These are phyloP conservation scores for Drosophila bipectinata DNA, from an alignment of 1,140 invertebrate genomes.

Conservation along the genomic window DNA sequence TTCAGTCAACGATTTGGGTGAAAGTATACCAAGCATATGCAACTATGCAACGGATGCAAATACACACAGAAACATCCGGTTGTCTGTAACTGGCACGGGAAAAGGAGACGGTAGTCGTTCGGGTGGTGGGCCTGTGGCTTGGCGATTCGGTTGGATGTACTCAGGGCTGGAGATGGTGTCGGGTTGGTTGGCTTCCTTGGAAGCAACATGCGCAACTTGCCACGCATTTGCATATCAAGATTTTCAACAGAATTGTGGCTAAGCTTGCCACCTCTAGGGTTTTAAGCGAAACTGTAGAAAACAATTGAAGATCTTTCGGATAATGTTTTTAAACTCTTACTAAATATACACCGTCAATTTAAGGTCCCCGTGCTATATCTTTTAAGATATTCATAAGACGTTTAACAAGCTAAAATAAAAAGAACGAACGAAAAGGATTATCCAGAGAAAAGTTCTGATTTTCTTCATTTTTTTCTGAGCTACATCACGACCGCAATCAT, in stretches of 20 bases:
- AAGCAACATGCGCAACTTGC: slow-evolving; percentile 20
- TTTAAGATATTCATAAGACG: no score
- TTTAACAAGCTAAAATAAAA: neutral
- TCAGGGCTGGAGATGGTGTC: neutral
- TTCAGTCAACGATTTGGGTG: slow-evolving; percentile 29
- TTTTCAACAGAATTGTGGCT: slow-evolving; percentile 21
- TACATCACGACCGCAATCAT: slow-evolving; percentile 15
- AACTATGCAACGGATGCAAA: slow-evolving; percentile 36
- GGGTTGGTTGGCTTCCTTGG: neutral
- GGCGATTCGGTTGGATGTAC: slow-evolving; percentile 8
- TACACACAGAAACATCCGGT: slow-evolving; percentile 24
- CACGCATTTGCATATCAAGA: slow-evolving; percentile 54
- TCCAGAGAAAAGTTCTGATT: neutral
- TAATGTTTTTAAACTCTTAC: neutral
- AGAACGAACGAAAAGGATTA: neutral
- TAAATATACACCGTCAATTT: neutral
- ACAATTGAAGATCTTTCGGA: slow-evolving; percentile 6
- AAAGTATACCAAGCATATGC: slow-evolving; percentile 41
- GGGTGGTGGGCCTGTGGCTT: slow-evolving; percentile 6
- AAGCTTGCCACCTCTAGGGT: neutral
- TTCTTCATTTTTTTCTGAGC: neutral
- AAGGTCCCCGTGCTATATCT: no score
- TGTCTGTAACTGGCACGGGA: slow-evolving; percentile 3
- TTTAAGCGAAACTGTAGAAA: neutral
- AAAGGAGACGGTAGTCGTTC: slow-evolving; percentile 2